A percentile compares a stretch with the other conserved stretches of the same genome.
Conservation (phyloP, 2,113 vertebrate species). For the Alces alces region DNA sequence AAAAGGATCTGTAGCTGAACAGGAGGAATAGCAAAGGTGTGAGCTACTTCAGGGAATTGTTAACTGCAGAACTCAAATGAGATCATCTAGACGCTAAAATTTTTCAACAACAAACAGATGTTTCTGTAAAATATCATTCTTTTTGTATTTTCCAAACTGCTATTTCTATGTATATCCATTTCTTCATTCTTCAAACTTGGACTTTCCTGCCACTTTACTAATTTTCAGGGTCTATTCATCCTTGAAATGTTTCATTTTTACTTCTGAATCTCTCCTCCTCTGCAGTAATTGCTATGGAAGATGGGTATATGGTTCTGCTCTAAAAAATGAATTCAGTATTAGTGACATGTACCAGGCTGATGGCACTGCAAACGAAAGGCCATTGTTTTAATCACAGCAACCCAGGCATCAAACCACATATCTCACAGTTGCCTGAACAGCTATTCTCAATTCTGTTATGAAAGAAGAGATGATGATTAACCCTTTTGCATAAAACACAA, state of each 20-base stretch:
- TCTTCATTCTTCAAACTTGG: constrained; percentile 53
- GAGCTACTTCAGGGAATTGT: constrained; percentile 65
- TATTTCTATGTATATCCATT: constrained; percentile 43
- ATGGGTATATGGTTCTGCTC: constrained; percentile 35
- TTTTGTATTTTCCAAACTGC: constrained; percentile 52
- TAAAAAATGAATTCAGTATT: constrained; percentile 55
- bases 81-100: constrained; percentile 66
- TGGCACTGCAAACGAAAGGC: constrained; percentile 19
- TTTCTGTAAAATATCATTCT: constrained; percentile 64
- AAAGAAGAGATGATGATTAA: constrained; percentile 33
- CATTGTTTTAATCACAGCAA: constrained; percentile 45
- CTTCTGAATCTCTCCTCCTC: constrained; percentile 49
- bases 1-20: constrained; percentile 67
- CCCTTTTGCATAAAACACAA: not conserved
- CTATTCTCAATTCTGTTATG: not conserved
- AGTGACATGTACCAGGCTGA: constrained; percentile 20
- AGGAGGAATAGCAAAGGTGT: constrained; percentile 69
- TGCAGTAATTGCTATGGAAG: constrained; percentile 65
- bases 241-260: constrained; percentile 73
- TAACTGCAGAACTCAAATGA: constrained; percentile 67
- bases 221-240: constrained; percentile 66
- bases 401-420: not conserved
- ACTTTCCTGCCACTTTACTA: constrained; percentile 59
- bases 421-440: not conserved
- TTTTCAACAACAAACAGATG: constrained; percentile 67